phyloP scores from a whole-genome alignment of 1,140 invertebrate species.

The Drosophila pseudoobscura region DNA sequence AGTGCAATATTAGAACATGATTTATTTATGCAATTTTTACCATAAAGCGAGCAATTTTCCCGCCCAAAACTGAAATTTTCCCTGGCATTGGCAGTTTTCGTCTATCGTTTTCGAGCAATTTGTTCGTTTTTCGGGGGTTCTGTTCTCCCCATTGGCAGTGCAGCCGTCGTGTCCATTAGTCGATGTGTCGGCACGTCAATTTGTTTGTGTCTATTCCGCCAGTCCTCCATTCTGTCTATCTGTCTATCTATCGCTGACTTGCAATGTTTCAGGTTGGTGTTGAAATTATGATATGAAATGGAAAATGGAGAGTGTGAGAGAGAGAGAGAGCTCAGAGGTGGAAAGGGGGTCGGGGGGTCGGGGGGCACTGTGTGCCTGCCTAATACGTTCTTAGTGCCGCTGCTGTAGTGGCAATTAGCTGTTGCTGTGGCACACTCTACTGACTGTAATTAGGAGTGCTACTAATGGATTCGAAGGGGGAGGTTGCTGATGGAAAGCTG shows the following conservation, averaged over 20 bases:
- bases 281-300: conserved; percentile 69
- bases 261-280: conserved; percentile 25
- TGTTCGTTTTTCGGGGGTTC: conserved; percentile 37
- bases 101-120: conserved; percentile 75
- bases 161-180: conserved; percentile 53
- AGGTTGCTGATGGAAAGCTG: conserved; percentile 8
- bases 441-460: conserved; percentile 39
- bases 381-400: conserved; percentile 49
- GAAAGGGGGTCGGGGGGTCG: too few species aligned
- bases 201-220: conserved; percentile 66
- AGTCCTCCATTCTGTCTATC: conserved; percentile 1
- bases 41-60: conserved; percentile 51
- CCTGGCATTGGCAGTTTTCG: conserved; percentile 64
- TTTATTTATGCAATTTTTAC: conserved; percentile 83
- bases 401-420: conserved; percentile 50
- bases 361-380: conserved; percentile 21
- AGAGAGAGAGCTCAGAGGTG: conserved; percentile 1
- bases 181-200: conserved; percentile 76
- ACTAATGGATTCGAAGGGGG: conserved; percentile 27
- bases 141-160: conserved; percentile 25
- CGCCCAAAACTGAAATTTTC: conserved; percentile 9
- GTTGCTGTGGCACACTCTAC: conserved; percentile 8
- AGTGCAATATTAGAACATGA: conserved; percentile 83
- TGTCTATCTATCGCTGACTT: conserved; percentile 10
- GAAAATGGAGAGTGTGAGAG: conserved; percentile 7